Conservation (phyloP, 2,797 vertebrate genomes). For the Anabas testudineus region DNA sequence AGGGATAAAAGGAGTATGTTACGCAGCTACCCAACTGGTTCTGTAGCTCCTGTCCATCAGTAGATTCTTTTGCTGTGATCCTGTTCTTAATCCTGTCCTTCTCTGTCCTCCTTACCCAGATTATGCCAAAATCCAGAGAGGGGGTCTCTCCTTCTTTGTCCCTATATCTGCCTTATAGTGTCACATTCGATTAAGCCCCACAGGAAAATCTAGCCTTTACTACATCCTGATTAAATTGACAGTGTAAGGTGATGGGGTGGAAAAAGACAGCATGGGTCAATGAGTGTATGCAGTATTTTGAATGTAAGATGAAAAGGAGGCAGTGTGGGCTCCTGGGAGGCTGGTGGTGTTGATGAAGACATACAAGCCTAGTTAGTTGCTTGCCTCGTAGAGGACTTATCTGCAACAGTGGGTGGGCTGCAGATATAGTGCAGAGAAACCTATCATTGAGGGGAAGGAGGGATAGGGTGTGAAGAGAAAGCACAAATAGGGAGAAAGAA, state of each 20-base stretch:
- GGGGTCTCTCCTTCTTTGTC: conserved; percentile 23
- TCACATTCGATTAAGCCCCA: conserved; percentile 46
- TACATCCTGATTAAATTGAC: conserved; percentile 50
- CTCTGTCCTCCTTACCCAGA: conserved; percentile 37
- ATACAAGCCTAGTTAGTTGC: conserved; percentile 28
- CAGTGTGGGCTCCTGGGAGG: neutral
- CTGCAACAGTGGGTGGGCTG: conserved; percentile 46
- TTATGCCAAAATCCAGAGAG: conserved; percentile 45
- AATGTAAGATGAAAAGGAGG: conserved; percentile 10
- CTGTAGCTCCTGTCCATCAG: conserved; percentile 50
- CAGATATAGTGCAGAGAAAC: conserved; percentile 34
- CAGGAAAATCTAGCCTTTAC: conserved; percentile 18
- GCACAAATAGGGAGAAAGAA: conserved; percentile 33
- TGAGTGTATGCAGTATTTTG: neutral
- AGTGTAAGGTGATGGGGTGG: conserved; percentile 18
- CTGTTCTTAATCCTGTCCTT: conserved; percentile 53
- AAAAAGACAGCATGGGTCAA: conserved; percentile 1
- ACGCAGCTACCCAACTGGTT: conserved; percentile 18
- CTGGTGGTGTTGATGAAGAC: conserved; percentile 30
- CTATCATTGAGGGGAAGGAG: conserved; percentile 12
- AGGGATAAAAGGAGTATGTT: conserved; percentile 43
- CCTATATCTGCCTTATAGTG: conserved; percentile 43
- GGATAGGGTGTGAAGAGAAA: conserved; percentile 17
- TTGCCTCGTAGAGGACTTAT: conserved; percentile 24
- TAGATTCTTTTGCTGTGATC: conserved; percentile 40